These are phyloP conservation scores for Pterophyllum scalare DNA, from an alignment of 2,113 vertebrate species.

Conservation along the genomic window DNA sequence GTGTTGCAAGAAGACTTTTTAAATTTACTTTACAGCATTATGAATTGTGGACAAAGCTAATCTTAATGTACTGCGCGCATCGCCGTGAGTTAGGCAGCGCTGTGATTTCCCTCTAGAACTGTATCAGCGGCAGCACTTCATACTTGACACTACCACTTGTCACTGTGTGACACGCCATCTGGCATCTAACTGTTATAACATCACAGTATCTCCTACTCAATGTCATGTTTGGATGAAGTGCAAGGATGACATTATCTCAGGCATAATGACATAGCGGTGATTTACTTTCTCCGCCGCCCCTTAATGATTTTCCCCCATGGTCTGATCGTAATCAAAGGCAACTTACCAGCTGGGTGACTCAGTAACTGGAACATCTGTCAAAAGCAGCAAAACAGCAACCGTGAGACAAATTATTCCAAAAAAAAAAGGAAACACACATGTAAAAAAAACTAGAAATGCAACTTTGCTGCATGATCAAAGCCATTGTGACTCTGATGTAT, in stretches of 20 bases:
- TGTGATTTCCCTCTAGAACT: constrained; percentile 27
- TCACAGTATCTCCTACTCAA: neutral
- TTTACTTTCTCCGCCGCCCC: constrained; percentile 11
- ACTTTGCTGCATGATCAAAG: neutral
- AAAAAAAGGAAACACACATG: neutral
- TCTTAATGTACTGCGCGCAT: neutral
- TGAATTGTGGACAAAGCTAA: neutral
- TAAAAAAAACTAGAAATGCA: neutral
- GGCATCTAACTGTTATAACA: constrained; percentile 26
- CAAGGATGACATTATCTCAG: constrained; percentile 42
- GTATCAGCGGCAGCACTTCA: constrained; percentile 16
- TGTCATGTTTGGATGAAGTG: constrained; percentile 15
- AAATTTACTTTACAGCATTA: neutral
- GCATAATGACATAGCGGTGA: constrained; percentile 39
- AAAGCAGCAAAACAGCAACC: constrained; percentile 43
- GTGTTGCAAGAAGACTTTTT: neutral
- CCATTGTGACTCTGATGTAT: neutral
- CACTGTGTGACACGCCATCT: constrained; percentile 46
- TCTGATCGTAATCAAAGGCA: constrained; percentile 44
- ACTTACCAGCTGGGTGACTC: constrained; percentile 74
- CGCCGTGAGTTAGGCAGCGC: neutral
- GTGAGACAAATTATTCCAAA: constrained; percentile 38
- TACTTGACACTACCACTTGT: constrained; percentile 15
- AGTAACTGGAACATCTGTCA: constrained; percentile 71
- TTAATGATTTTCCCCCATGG: constrained; percentile 10